These are phyloP conservation scores for Stenodema calcarata DNA, from an alignment of 2,888 invertebrate genomes.

Conservation along the genomic window DNA sequence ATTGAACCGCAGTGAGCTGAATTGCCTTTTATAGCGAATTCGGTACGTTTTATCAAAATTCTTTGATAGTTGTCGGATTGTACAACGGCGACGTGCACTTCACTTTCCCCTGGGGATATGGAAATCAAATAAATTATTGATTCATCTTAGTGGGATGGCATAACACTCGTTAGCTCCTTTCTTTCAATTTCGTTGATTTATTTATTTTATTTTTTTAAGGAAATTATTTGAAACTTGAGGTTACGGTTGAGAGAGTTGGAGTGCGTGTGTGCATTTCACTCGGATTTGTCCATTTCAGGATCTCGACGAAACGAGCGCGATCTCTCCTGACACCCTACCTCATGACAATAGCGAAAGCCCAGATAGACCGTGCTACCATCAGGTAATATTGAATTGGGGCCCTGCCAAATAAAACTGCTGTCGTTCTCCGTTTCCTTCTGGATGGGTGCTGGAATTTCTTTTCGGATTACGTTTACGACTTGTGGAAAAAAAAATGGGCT, in stretches of 20 bases:
- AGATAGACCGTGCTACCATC: conserved; percentile 22
- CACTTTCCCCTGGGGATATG: not conserved
- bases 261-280: not conserved
- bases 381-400: conserved; percentile 17
- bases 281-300: conserved; percentile 32
- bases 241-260: not conserved
- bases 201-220: not conserved
- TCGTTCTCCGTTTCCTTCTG: not conserved
- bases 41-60: not conserved
- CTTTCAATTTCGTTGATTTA: too few species aligned
- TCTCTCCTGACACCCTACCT: not conserved
- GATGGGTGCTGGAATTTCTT: not conserved
- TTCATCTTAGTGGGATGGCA: not conserved
- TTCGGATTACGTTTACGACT: not conserved
- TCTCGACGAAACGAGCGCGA: conserved; percentile 10
- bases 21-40: conserved; percentile 14
- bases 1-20: conserved; percentile 22
- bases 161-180: too few species aligned
- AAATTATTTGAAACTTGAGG: not conserved
- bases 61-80: not conserved
- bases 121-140: too few species aligned
- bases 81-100: not conserved
- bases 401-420: not conserved
- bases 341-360: conserved; percentile 3
- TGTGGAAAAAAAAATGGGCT: not conserved